Evolutionary conservation across 2,113 vertebrate species (phyloP), one percentile per base, ranked within the genome.

Genomic region (Sturnus vulgaris): DNA sequence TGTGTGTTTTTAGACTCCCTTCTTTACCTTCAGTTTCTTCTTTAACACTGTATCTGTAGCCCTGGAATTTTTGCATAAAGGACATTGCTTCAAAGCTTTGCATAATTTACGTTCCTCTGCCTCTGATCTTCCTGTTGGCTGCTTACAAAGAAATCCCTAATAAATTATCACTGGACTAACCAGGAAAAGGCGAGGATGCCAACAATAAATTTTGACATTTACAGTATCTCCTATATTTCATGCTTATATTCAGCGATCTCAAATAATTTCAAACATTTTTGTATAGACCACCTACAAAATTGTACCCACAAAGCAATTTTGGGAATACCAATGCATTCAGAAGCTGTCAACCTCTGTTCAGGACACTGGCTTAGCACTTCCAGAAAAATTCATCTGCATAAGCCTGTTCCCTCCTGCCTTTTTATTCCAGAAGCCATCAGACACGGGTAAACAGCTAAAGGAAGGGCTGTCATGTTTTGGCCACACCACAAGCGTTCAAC

Each of bases 401-500:
- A 66, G 1, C 8, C 30, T 70, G 11, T 59, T 61, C 9, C 18
- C 4, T 89, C 33, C 55, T 40, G 24, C 2, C 4, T 61, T 84
- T 88, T 94, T 63, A 12, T 33, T 85, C 68, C 65, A 92, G 80
- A 92, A 91, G 5, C 15, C 28, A 31, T 71, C 52, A 79, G 57
- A 63, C 7, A 61, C 11, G 10, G 16, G 7, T 57, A 79, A 65
- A 78, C 0, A 1, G 4, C 5, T 53, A 85, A 78, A 63, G 30
- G 0, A 1, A 75, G 28, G 7, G 5, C 2, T 63, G 5, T 63
- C 3, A 5, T 39, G 21, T 37, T 72, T 84, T 63, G 19, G 3
- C 4, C 23, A 15, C 5, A 2, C 64, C 53, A 39, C 0, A 1
- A 35, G 21, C 1, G 6, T 14, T 84, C 14, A 50, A 2, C 11